A percentile compares a stretch with the other conserved stretches of the same genome.
These are phyloP conservation scores for Andrena haemorrhoa DNA, from an alignment of 2,888 invertebrate genomes.

Conservation along the genomic window DNA sequence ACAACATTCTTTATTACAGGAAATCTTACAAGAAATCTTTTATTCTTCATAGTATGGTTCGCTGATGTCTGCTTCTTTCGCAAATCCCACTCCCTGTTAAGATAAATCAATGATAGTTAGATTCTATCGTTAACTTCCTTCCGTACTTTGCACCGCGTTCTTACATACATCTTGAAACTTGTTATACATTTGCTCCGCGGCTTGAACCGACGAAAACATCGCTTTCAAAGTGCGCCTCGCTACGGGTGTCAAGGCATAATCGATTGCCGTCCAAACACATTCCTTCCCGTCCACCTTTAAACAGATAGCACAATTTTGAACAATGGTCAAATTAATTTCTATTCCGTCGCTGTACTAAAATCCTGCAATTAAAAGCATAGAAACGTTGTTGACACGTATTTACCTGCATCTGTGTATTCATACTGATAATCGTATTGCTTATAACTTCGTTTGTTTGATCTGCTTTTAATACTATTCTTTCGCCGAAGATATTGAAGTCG, in stretches of 20 bases:
- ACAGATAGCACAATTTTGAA: not conserved
- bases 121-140: slow-evolving; percentile 21
- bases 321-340: not conserved
- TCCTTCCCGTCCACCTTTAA: slow-evolving; percentile 81
- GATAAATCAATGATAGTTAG: slow-evolving; percentile 15
- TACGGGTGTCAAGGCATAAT: slow-evolving; percentile 86
- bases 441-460: slow-evolving; percentile 85
- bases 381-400: slow-evolving; percentile 51
- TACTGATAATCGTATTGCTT: slow-evolving; percentile 88
- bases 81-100: slow-evolving; percentile 48
- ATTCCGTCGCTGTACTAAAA: not conserved
- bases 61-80: slow-evolving; percentile 44
- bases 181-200: slow-evolving; percentile 79
- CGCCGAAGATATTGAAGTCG: slow-evolving; percentile 87
- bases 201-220: slow-evolving; percentile 75
- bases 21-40: slow-evolving; percentile 29
- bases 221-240: slow-evolving; percentile 86
- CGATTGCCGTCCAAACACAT: slow-evolving; percentile 87
- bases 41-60: slow-evolving; percentile 46
- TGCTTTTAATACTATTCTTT: slow-evolving; percentile 87
- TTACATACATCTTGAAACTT: slow-evolving; percentile 79
- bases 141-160: not conserved
- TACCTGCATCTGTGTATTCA: slow-evolving; percentile 88
- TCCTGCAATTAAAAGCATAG: not conserved
- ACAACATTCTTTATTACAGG: slow-evolving; percentile 38